Percentiles rank a stretch among this genome's conserved stretches.
phyloP scores from a whole-genome alignment of 2,797 vertebrate genomes.

The Anisognathus igniventris region DNA sequence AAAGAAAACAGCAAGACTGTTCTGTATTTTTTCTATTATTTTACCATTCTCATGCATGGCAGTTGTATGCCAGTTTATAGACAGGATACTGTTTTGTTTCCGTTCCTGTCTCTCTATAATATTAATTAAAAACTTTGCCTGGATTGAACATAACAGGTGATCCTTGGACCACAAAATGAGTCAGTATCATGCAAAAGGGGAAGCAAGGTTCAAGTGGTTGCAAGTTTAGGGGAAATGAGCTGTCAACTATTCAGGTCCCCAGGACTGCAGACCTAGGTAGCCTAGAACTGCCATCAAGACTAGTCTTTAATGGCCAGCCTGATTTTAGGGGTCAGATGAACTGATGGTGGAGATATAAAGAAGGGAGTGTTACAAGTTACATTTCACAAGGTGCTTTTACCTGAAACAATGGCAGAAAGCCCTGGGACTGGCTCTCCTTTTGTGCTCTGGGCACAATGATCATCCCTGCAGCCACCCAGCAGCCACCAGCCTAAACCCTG shows the following conservation, averaged over 20 bases:
- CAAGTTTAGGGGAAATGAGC: not conserved
- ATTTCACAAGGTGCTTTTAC: not conserved
- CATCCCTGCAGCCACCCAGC: not conserved
- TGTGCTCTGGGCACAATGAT: accelerated
- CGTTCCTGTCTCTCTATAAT: not conserved
- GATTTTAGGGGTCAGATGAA: not conserved
- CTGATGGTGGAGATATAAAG: not conserved
- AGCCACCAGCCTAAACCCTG: not conserved
- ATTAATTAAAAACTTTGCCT: not conserved
- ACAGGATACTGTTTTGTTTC: not conserved
- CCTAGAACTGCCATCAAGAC: not conserved
- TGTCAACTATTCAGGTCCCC: not conserved
- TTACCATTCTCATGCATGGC: not conserved
- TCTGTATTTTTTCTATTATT: not conserved
- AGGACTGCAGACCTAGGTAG: not conserved
- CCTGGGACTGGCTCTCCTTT: not conserved
- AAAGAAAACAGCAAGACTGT: not conserved
- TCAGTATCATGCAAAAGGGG: not conserved
- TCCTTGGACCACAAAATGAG: not conserved
- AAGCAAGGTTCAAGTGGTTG: not conserved
- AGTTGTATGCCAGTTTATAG: not conserved
- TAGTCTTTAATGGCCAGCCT: not conserved
- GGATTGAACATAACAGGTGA: not conserved
- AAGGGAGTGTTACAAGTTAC: not conserved
- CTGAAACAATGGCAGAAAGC: not conserved